Percentiles rank a stretch among this genome's conserved stretches.
These are phyloP conservation scores for Nephrotoma appendiculata DNA, from an alignment of 2,888 invertebrate species.

Conservation along the genomic window DNA sequence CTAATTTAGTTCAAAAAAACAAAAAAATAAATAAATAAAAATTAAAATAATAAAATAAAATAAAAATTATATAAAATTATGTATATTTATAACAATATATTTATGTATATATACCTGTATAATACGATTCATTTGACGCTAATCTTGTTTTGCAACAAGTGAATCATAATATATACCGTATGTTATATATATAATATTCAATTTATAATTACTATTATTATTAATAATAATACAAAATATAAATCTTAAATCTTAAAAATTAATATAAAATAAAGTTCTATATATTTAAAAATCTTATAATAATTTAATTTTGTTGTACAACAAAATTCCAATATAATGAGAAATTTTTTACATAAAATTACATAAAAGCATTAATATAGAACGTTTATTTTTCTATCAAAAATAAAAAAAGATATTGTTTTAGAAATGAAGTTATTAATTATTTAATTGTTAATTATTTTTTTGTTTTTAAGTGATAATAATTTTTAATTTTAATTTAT, in stretches of 20 bases:
- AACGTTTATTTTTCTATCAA: neutral
- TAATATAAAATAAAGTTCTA: neutral
- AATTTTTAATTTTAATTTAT: neutral
- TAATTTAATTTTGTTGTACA: neutral
- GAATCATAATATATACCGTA: too few relatives aligned
- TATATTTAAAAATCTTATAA: neutral
- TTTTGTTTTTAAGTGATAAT: neutral
- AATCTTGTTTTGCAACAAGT: too few relatives aligned
- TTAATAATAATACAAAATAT: too few relatives aligned
- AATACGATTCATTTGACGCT: too few relatives aligned
- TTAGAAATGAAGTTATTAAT: neutral
- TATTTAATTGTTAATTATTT: neutral
- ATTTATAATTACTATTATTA: too few relatives aligned
- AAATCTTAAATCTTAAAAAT: too few relatives aligned
- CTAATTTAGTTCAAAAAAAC: slow-evolving; percentile 33
- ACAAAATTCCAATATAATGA: neutral
- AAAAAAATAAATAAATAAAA: slow-evolving; percentile 7
- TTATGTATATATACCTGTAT: neutral
- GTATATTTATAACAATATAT: slow-evolving; percentile 5
- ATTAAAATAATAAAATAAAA: slow-evolving; percentile 4
- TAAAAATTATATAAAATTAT: neutral
- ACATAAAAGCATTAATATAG: neutral
- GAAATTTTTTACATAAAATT: neutral
- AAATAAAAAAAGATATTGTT: neutral
- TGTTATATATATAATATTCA: too few relatives aligned